A percentile compares a stretch with the other conserved stretches of the same genome.
These are phyloP conservation scores for Fabriciana adippe DNA, from an alignment of 2,888 invertebrate genomes.

Conservation along the genomic window DNA sequence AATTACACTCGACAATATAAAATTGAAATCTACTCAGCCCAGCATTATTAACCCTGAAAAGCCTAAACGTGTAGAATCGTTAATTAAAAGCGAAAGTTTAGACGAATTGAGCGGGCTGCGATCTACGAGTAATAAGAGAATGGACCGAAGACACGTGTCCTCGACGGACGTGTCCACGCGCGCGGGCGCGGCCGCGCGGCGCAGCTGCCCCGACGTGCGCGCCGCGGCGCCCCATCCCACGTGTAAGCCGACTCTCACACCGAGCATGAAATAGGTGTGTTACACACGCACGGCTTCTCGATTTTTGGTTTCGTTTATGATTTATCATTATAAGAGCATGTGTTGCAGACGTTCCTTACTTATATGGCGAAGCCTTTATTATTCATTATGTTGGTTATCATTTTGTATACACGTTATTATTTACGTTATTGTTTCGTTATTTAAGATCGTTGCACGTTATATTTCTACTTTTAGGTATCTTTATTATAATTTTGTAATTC, in stretches of 20 bases:
- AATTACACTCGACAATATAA: slow-evolving; percentile 73
- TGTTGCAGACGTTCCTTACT: slow-evolving; percentile 18
- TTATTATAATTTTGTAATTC: neutral
- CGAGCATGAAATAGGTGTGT: slow-evolving; percentile 79
- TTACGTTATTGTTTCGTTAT: neutral
- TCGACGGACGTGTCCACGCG: slow-evolving; percentile 7
- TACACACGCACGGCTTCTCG: slow-evolving; percentile 57
- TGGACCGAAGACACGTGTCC: slow-evolving; percentile 44
- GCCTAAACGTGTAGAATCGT: slow-evolving; percentile 52
- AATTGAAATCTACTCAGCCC: slow-evolving; percentile 60
- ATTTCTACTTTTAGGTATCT: neutral
- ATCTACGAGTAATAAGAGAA: slow-evolving; percentile 48
- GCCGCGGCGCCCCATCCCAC: slow-evolving; percentile 42
- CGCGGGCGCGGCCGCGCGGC: slow-evolving; percentile 37
- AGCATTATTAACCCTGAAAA: slow-evolving; percentile 55
- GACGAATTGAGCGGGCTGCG: slow-evolving; percentile 55
- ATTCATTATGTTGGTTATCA: slow-evolving; percentile 2
- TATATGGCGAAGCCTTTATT: slow-evolving; percentile 6
- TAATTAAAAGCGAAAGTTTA: slow-evolving; percentile 50
- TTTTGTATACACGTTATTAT: slow-evolving; percentile 8
- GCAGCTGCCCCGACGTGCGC: slow-evolving; percentile 59
- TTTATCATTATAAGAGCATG: slow-evolving; percentile 34
- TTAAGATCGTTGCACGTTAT: slow-evolving; percentile 9
- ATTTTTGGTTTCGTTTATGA: slow-evolving; percentile 40
- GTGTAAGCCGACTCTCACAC: slow-evolving; percentile 64